Base-by-base conservation (phyloP, 1,140 invertebrate genomes). In the Physella acuta region DNA sequence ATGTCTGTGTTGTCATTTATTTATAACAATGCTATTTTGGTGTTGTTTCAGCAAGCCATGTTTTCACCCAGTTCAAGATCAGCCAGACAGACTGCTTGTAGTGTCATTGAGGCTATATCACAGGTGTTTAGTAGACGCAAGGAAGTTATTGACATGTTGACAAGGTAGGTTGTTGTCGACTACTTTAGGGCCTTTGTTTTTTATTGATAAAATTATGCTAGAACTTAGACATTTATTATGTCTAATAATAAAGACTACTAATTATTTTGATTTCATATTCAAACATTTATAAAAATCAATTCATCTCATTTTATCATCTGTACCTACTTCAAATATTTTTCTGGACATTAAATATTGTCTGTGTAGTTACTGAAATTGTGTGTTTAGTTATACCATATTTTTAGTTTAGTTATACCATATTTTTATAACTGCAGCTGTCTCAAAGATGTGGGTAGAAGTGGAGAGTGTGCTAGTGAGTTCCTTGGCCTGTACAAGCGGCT, bases 381-480 rank as follows among this genome's bases (percentile, higher is more conserved):
- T n/a, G n/a, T n/a, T n/a, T n/a, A n/a, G n/a, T n/a, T n/a, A n/a
- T n/a, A n/a, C n/a, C n/a, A n/a, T n/a, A n/a, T n/a, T n/a, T n/a
- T n/a, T n/a, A n/a, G n/a, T n/a, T n/a, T n/a, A n/a, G n/a, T n/a
- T n/a, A n/a, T n/a, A n/a, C n/a, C n/a, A n/a, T n/a, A n/a, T n/a
- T n/a, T n/a, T n/a, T n/a, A n/a, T n/a, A n/a, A n/a, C n/a, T n/a
- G 16, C 66, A 85, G 90, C 60, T 98, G 94, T 83, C 85, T 98
- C 37, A 91, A 92, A 65, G 91, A 82, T 36, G 75, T 85, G 28
- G 79, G 83, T 17, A 75, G 71, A 26, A 80, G 79, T 74, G 95
- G 95, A 2, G 94, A 97, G 83, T 92, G 91, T 75, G 93, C 94
- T 68, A 91, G 92, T n/a, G 94, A 98, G 81, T 98, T 95, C 79